phyloP scores from a whole-genome alignment of 2,113 vertebrate genomes.

The Cheilinus undulatus region DNA sequence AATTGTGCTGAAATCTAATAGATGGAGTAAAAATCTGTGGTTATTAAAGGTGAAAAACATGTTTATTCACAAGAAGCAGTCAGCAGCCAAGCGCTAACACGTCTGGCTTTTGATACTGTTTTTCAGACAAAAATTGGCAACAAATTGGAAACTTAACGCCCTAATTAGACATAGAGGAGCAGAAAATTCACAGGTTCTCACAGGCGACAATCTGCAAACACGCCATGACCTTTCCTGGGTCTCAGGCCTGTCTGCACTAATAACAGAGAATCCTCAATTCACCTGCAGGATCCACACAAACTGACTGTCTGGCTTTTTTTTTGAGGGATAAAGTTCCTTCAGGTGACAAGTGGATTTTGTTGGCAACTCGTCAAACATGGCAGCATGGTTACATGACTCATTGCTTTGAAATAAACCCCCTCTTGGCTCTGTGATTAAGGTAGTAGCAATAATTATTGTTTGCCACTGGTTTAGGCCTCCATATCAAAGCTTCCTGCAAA shows the following conservation, averaged over 20 bases:
- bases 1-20: conserved; percentile 25
- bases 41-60: conserved; percentile 9
- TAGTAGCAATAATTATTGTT: no score
- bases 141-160: not conserved
- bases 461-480: no score
- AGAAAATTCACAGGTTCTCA: not conserved
- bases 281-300: not conserved
- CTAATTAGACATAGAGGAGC: not conserved
- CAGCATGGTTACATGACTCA: not conserved
- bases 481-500: no score
- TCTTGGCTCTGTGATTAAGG: no score
- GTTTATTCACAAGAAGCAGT: not conserved
- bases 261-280: not conserved
- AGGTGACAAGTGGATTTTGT: no score
- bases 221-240: not conserved
- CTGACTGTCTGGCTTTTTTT: not conserved
- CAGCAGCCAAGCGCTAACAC: not conserved
- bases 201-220: not conserved
- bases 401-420: no score
- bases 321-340: no score
- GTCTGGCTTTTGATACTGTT: not conserved
- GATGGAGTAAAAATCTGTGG: conserved; percentile 16
- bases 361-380: no score
- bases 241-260: not conserved
- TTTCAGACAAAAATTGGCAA: not conserved